Conservation (phyloP, 2,888 invertebrate species). For the Amorpha juglandis region DNA sequence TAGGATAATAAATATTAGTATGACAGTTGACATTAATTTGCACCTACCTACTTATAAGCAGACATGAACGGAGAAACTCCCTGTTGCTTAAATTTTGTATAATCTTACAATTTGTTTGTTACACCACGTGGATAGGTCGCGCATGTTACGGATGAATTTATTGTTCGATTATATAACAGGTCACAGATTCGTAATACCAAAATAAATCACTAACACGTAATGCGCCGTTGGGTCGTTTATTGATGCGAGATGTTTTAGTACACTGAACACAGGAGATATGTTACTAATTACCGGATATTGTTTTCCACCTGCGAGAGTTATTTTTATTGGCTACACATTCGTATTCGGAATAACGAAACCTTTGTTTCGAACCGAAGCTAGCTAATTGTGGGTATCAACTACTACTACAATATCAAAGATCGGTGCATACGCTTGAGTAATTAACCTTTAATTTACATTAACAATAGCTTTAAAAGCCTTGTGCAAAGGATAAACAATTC, state of each 20-base stretch:
- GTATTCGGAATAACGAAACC: background rate
- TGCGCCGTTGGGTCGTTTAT: background rate
- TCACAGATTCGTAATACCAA: slow-evolving; percentile 28
- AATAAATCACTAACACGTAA: slow-evolving; percentile 1
- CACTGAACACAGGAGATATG: background rate
- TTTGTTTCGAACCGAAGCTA: background rate
- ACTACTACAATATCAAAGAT: background rate
- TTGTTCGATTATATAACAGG: slow-evolving; percentile 38
- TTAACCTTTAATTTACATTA: slow-evolving; percentile 22
- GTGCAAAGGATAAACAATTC: slow-evolving; percentile 10
- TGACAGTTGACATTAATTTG: slow-evolving; percentile 46
- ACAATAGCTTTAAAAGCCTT: slow-evolving; percentile 19
- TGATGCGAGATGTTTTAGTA: background rate
- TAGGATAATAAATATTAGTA: slow-evolving; percentile 13
- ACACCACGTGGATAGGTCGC: slow-evolving; percentile 46
- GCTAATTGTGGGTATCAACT: background rate
- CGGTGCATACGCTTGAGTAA: background rate
- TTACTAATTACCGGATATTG: slow-evolving; percentile 1
- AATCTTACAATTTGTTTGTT: slow-evolving; percentile 54
- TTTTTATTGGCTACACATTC: background rate
- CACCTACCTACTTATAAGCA: slow-evolving; percentile 42
- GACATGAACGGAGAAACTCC: slow-evolving; percentile 47
- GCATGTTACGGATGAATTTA: slow-evolving; percentile 38
- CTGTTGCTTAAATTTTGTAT: slow-evolving; percentile 49
- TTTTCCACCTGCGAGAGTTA: background rate